phyloP scores from a whole-genome alignment of 1,140 invertebrate genomes.

The Drosophila saltans region DNA sequence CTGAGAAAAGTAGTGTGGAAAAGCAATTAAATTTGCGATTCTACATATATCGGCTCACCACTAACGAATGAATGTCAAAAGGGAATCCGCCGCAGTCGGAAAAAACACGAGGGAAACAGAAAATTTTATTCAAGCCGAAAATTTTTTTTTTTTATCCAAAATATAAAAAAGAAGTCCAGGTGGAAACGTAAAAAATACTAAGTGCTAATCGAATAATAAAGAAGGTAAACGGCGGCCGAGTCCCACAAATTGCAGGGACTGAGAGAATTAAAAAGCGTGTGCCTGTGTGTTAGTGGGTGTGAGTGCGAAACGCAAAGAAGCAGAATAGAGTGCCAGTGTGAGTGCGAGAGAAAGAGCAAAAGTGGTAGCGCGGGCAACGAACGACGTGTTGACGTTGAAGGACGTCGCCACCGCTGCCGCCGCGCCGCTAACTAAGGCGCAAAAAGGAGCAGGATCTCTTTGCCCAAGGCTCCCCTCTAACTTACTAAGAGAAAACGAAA shows the following conservation, averaged over 20 bases:
- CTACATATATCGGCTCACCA: neutral
- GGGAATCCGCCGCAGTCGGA: constrained; percentile 51
- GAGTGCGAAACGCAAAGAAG: constrained; percentile 12
- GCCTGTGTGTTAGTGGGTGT: constrained; percentile 68
- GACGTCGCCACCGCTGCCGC: constrained; percentile 51
- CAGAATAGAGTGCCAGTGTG: constrained; percentile 48
- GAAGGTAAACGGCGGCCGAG: constrained; percentile 8
- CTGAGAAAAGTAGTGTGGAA: neutral
- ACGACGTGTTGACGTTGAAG: constrained; percentile 55
- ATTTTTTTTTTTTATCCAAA: constrained; percentile 61
- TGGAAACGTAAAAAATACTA: no score
- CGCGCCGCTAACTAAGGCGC: constrained; percentile 41
- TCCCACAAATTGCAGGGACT: constrained; percentile 14
- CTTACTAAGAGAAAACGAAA: neutral
- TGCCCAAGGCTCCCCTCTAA: neutral
- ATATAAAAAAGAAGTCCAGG: neutral
- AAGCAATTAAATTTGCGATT: no score
- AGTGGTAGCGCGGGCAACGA: constrained; percentile 57
- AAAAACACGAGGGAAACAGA: constrained; percentile 76
- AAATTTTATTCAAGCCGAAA: constrained; percentile 26
- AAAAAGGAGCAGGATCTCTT: constrained; percentile 16
- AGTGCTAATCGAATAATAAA: no score
- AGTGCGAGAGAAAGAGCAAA: constrained; percentile 49
- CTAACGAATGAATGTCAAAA: constrained; percentile 12
- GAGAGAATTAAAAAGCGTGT: constrained; percentile 65